Percentiles rank a stretch among this genome's conserved stretches.
phyloP scores from a whole-genome alignment of 2,888 invertebrate species.

The Blastobasis lacticolella region DNA sequence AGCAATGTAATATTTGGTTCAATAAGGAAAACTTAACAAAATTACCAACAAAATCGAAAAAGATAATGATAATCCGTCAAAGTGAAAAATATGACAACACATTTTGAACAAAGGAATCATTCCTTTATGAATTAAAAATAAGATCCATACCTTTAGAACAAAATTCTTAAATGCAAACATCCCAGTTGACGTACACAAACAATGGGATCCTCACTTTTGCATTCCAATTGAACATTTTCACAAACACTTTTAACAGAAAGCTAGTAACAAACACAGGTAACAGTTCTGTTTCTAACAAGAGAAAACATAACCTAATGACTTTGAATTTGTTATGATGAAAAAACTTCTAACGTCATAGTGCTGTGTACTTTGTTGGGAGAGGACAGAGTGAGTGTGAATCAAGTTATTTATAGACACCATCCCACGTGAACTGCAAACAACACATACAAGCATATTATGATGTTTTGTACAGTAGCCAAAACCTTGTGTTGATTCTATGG shows the following conservation, averaged over 20 bases:
- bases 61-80: too few species aligned
- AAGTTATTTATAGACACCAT: constrained; percentile 58
- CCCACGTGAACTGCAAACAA: constrained; percentile 49
- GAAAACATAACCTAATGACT: too few species aligned
- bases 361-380: constrained; percentile 6
- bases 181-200: constrained; percentile 27
- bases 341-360: too few species aligned
- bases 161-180: constrained; percentile 50
- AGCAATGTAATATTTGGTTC: too few species aligned
- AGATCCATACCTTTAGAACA: constrained; percentile 40
- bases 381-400: constrained; percentile 6
- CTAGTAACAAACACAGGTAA: too few species aligned
- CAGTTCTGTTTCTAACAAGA: too few species aligned
- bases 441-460: constrained; percentile 28
- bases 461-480: constrained; percentile 6
- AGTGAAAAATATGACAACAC: too few species aligned
- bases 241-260: constrained; percentile 12
- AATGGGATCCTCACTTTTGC: constrained; percentile 12
- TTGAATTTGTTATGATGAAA: too few species aligned
- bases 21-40: too few species aligned
- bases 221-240: constrained; percentile 29
- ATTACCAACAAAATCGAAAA: too few species aligned
- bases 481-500: background rate
- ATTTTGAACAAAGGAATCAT: too few species aligned
- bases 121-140: background rate